Evolutionary conservation across 2,113 vertebrate species (phyloP), one percentile per base, ranked within the genome.

Genomic region (human): DNA sequence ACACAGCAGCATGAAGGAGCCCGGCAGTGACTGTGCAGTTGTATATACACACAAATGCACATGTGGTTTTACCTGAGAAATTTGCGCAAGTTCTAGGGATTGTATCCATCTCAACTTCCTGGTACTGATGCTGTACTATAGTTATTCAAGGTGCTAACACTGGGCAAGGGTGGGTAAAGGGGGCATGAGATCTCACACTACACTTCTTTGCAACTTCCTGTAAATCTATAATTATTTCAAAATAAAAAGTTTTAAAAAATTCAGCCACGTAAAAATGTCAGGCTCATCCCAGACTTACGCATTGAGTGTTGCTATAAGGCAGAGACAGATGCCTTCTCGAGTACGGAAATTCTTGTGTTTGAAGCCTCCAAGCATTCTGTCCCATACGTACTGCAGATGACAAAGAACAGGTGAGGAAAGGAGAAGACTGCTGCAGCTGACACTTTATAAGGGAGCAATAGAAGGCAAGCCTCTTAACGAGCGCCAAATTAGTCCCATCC

Each of bases 261-360:
- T 64, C 25, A 9, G 25, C 40, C n/a, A 38, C 38, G 75, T 61
- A 16, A 76, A 81, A 75, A 22, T 35, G 76, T 64, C 6, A 40
- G 30, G 13, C 14, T 50, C 59, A 10, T 6, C 18, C 64, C 25
- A 64, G 40, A 99, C 99, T 99, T 99, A 99, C 99, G 96, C 98
- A 97, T 98, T 99, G 95, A 99, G 99, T 0, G 99, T 99, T 98
- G 99, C 99, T 83, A 99, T 99, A 98, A 99, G 99, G 98, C 99
- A 99, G 98, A 99, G 99, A 98, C 99, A 99, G 97, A 99, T 99
- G 97, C 99, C 99, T 98, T 99, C 99, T 98, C 99, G 99, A 32
- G 99, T 99, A 93, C 99, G 99, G 98, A 99, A 99, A 98, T 99
- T 99, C 99, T 99, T 99, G 97, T 99, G 99, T 98, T 99, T 99